Percentiles rank a stretch among this genome's conserved stretches.
phyloP scores from a whole-genome alignment of 2,113 vertebrate genomes.

The Anguilla rostrata region DNA sequence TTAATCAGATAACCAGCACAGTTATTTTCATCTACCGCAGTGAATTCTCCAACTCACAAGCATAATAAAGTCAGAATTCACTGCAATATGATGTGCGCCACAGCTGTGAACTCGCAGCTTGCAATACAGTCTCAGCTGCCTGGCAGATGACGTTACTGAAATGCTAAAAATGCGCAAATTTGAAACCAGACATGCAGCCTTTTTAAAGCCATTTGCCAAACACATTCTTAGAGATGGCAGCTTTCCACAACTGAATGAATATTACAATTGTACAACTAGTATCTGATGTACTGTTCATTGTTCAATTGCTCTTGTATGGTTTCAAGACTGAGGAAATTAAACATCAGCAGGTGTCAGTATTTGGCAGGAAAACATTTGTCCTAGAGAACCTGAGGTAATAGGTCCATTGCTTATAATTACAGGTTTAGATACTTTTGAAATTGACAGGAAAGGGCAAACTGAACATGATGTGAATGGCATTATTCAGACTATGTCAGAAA shows the following conservation, averaged over 20 bases:
- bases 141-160: neutral
- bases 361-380: neutral
- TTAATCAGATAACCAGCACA: too few relatives aligned
- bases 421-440: too few relatives aligned
- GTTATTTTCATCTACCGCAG: too few relatives aligned
- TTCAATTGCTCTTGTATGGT: neutral
- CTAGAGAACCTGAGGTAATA: neutral
- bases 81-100: neutral
- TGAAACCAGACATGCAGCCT: neutral
- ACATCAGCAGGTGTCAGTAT: neutral
- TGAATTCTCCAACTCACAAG: neutral
- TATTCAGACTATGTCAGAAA: too few relatives aligned
- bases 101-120: neutral
- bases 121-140: neutral
- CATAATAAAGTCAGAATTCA: neutral
- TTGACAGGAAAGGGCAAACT: too few relatives aligned
- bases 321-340: neutral
- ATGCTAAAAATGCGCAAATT: neutral
- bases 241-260: neutral
- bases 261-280: too few relatives aligned
- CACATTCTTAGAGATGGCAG: neutral
- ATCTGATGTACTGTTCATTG: neutral
- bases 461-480: too few relatives aligned
- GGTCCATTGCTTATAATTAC: too few relatives aligned
- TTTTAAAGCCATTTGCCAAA: neutral